Conservation (phyloP, 2,113 vertebrate genomes). For the Pituophis catenifer region DNA sequence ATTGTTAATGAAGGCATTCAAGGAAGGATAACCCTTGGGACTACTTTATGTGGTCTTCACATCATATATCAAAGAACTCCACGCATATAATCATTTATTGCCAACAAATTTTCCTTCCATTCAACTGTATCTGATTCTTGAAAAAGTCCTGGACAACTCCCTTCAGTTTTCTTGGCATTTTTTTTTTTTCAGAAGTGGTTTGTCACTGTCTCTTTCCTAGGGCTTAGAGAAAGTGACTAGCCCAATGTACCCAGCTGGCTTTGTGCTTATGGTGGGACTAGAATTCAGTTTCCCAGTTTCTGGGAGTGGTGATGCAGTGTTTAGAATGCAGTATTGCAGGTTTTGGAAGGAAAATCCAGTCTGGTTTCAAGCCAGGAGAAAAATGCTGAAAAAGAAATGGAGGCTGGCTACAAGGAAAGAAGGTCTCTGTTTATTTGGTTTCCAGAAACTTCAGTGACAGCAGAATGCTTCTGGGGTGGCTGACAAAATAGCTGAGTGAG, state of each 20-base stretch:
- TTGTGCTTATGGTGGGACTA: not conserved
- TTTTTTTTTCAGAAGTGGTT: not conserved
- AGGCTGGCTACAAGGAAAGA: no score
- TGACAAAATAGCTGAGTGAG: no score
- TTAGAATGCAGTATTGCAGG: not conserved
- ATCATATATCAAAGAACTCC: slow-evolving; percentile 14
- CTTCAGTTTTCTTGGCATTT: no score
- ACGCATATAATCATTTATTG: slow-evolving; percentile 40
- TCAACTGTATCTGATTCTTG: not conserved
- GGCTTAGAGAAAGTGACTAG: not conserved
- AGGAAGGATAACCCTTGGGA: slow-evolving; percentile 44
- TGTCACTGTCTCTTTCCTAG: not conserved
- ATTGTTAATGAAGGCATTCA: slow-evolving; percentile 63
- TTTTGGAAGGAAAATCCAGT: no score
- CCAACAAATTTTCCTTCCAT: not conserved
- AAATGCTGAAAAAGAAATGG: no score
- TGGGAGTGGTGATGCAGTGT: not conserved
- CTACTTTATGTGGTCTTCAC: slow-evolving; percentile 52
- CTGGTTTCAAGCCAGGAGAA: no score
- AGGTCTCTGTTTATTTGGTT: no score
- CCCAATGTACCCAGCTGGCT: not conserved
- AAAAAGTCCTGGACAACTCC: no score
- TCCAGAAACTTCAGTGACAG: no score
- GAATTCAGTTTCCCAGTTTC: not conserved
- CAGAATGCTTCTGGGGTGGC: no score